Percentiles rank a stretch among this genome's conserved stretches.
Conservation (phyloP, 1,140 invertebrate genomes). For the Heliconius hermathena region DNA sequence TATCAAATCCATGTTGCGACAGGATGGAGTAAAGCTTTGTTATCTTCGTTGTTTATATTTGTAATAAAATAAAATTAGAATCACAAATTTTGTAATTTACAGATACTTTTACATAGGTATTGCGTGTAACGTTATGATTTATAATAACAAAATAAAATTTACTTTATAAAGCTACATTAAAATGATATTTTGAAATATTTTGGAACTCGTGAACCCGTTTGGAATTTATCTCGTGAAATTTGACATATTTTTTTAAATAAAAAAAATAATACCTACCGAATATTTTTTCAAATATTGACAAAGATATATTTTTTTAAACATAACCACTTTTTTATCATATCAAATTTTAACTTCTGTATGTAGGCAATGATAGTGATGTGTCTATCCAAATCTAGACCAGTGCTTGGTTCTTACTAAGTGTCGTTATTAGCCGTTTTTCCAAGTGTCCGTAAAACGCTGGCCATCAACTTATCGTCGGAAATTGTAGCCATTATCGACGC, state of each 20-base stretch:
- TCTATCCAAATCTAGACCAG: not conserved
- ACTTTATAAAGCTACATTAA: too few relatives aligned
- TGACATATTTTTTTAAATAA: too few relatives aligned
- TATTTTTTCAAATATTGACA: too few relatives aligned
- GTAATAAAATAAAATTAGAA: not conserved
- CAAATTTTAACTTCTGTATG: not conserved
- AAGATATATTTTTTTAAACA: not conserved
- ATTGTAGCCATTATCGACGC: slow-evolving; percentile 76
- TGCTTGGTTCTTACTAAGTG: slow-evolving; percentile 14
- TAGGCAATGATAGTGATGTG: not conserved
- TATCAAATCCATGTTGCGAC: slow-evolving; percentile 59
- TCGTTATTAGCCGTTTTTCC: slow-evolving; percentile 68
- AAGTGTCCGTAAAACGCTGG: slow-evolving; percentile 66
- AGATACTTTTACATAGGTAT: too few relatives aligned
- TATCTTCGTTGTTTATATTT: not conserved
- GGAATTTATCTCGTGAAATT: too few relatives aligned
- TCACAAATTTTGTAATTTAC: too few relatives aligned
- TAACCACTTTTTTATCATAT: not conserved
- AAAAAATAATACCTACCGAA: too few relatives aligned
- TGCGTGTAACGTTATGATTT: too few relatives aligned
- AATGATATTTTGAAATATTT: too few relatives aligned
- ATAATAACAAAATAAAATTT: too few relatives aligned
- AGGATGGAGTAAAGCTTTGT: not conserved
- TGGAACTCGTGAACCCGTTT: too few relatives aligned
- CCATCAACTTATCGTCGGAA: slow-evolving; percentile 76